These are phyloP conservation scores for Homarus gammarus DNA, from an alignment of 2,888 invertebrate species.

Conservation along the genomic window DNA sequence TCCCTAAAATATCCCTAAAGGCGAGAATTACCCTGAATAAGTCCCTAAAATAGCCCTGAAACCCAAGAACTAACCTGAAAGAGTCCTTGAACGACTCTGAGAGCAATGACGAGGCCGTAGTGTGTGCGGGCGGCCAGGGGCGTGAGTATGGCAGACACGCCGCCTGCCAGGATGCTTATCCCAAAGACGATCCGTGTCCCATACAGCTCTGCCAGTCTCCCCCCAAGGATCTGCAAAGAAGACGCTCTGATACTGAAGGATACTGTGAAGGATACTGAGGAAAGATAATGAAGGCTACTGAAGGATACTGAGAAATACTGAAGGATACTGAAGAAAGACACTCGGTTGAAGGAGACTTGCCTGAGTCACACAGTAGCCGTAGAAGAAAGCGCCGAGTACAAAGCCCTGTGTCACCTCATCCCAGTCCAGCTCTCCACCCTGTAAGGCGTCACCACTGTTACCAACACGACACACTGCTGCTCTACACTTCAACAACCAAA, in stretches of 20 bases:
- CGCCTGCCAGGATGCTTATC: constrained; percentile 75
- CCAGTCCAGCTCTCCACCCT: constrained; percentile 45
- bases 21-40: constrained; percentile 89
- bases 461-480: too few relatives aligned
- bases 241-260: neutral
- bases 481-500: too few relatives aligned
- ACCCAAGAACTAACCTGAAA: constrained; percentile 78
- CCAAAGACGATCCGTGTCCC: constrained; percentile 80
- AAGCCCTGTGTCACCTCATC: constrained; percentile 40
- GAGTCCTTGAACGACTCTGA: constrained; percentile 78
- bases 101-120: constrained; percentile 76
- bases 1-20: too few relatives aligned
- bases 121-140: constrained; percentile 78
- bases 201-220: constrained; percentile 79
- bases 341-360: too few relatives aligned
- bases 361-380: constrained; percentile 53
- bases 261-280: neutral
- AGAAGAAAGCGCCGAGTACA: constrained; percentile 40
- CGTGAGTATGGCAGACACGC: constrained; percentile 76
- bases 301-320: neutral
- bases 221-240: constrained; percentile 78
- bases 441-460: too few relatives aligned
- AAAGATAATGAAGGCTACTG: neutral
- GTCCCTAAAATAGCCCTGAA: constrained; percentile 93
- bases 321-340: too few relatives aligned